Evolutionary conservation across 1,140 invertebrate genomes (phyloP), one percentile per base, ranked within the genome.

Genomic region (Penaeus vannamei): DNA sequence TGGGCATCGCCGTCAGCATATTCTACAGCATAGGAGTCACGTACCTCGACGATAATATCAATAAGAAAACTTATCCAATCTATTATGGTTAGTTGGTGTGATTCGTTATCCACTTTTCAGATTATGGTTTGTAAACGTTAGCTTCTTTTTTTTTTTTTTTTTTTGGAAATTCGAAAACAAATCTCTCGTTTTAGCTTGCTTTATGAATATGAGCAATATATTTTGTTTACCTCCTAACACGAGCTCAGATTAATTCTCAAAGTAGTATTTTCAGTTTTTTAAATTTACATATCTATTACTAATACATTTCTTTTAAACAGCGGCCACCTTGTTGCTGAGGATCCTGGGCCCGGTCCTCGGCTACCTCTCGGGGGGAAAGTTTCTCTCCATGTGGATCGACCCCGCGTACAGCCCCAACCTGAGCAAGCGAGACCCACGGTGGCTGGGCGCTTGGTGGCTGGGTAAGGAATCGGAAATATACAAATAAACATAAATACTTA

Each of bases 1-100:
- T 95, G 0, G 95, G 95, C 4, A 94, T 96, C 23, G 95, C 95
- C n/a, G 95, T 94, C 10, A 95, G 95, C 0, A 92, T 96, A 0
- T 95, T 95, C 91, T 95, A 95, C 85, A 95, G 95, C 0, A 93
- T 96, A 4, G 95, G 95, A 4, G 94, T 95, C 0, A 95, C 95
- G n/a, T 96, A 0, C 95, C 95, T 91, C 95, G 85, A 86, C 29
- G 85, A 86, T 26, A 86, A 86, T 77, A 60, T 86, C 5, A 86
- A 42, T 77, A 86, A 95, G 91, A 95, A 95, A 20, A 95, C 95
- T 91, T 95, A 95, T 5, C 95, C 95, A 23, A 95, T 94, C 4
- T 86, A 86, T 36, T 86, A 86, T 61, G 72, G 85, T 86, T 60
- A 80, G 85, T 72, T 0, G 4, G 61, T 7, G 0, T 64, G 14